Percentiles rank a stretch among this genome's conserved stretches.
These are phyloP conservation scores for Orthosia cruda DNA, from an alignment of 2,888 invertebrate genomes.

Conservation along the genomic window DNA sequence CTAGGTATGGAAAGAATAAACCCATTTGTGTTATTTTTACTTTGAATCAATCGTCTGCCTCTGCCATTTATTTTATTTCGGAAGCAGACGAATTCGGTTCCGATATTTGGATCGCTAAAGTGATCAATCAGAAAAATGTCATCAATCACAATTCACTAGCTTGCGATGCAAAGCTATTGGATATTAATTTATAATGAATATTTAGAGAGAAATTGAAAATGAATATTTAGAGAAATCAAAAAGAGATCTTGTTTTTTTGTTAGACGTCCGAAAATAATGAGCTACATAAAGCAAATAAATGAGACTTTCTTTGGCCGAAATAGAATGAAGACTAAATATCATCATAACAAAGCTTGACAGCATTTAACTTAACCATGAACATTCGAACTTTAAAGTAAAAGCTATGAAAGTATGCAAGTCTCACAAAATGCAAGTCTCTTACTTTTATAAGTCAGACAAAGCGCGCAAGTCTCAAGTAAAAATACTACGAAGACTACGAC, in stretches of 20 bases:
- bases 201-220: too few species aligned
- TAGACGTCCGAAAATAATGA: background rate
- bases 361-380: conserved; percentile 26
- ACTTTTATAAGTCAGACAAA: conserved; percentile 45
- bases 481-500: conserved; percentile 50
- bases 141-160: conserved; percentile 62
- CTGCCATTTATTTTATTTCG: conserved; percentile 35
- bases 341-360: background rate
- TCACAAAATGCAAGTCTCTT: conserved; percentile 51
- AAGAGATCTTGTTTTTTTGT: conserved; percentile 6
- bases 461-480: conserved; percentile 37
- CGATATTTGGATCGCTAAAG: conserved; percentile 38
- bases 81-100: conserved; percentile 37
- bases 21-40: conserved; percentile 13
- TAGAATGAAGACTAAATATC: background rate
- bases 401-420: conserved; percentile 43
- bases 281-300: background rate
- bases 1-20: background rate
- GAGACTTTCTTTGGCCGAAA: background rate
- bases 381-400: conserved; percentile 52
- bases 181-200: conserved; percentile 54
- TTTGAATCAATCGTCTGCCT: conserved; percentile 6
- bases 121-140: conserved; percentile 59
- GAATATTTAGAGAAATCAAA: conserved; percentile 34
- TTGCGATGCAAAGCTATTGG: conserved; percentile 35